A percentile compares a stretch with the other conserved stretches of the same genome.
Conservation (phyloP, 2,888 invertebrate species). For the Drosophila paranaensis region DNA sequence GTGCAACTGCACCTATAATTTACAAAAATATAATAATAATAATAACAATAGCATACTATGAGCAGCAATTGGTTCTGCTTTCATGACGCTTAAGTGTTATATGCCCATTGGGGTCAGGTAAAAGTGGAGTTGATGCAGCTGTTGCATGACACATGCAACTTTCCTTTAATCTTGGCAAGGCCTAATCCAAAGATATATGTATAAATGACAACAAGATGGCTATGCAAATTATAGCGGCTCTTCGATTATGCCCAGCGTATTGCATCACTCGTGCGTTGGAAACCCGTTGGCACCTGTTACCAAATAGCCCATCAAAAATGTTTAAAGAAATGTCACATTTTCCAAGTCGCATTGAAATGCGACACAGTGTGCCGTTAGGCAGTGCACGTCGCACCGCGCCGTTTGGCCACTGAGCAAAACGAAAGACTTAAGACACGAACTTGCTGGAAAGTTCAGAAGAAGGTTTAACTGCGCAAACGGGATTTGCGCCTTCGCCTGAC, state of each 20-base stretch:
- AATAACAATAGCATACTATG: constrained; percentile 14
- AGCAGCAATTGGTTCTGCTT: constrained; percentile 71
- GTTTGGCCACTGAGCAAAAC: constrained; percentile 60
- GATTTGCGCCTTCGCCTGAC: constrained; percentile 18
- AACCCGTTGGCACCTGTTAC: constrained; percentile 55
- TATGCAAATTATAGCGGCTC: constrained; percentile 23
- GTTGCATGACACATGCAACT: constrained; percentile 39
- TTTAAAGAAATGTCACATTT: constrained; percentile 22
- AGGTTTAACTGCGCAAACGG: not conserved
- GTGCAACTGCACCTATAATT: constrained; percentile 26
- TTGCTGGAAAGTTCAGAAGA: constrained; percentile 57
- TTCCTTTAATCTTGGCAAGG: constrained; percentile 29
- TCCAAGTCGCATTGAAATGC: constrained; percentile 61
- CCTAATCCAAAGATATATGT: not conserved
- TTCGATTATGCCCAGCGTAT: constrained; percentile 19
- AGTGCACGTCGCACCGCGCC: constrained; percentile 35
- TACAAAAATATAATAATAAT: constrained; percentile 1
- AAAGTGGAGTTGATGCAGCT: constrained; percentile 54
- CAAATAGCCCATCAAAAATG: constrained; percentile 46
- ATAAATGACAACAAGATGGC: not conserved
- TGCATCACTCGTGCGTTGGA: constrained; percentile 17
- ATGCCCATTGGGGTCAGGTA: constrained; percentile 70
- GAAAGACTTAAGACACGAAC: constrained; percentile 74
- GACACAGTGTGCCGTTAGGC: constrained; percentile 39
- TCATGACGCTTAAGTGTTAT: constrained; percentile 44